Evolutionary conservation across 2,113 vertebrate genomes (phyloP).

Genomic region (Climacteris rufus): DNA sequence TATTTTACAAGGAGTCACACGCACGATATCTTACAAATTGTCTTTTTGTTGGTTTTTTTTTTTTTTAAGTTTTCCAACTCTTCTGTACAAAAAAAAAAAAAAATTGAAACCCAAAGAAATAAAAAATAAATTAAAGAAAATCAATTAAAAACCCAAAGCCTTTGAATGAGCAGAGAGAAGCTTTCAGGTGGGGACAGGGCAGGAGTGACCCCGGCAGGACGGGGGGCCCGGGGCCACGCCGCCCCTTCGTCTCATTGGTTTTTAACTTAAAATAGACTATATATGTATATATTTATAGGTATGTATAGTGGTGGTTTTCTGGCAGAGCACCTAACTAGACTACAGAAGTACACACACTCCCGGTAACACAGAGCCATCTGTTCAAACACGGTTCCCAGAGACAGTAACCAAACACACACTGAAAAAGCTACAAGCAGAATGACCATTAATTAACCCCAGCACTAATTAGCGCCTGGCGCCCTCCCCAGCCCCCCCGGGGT

Average conservation of each 20-base stretch:
- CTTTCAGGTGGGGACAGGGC: constrained; percentile 18
- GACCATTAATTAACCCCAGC: constrained; percentile 77
- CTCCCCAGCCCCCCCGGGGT: not conserved
- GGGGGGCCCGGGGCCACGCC: not conserved
- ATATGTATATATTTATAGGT: constrained; percentile 79
- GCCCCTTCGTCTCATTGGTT: constrained; percentile 50
- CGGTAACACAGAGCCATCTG: constrained; percentile 82
- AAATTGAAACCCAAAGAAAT: constrained; percentile 10
- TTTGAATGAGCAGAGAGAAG: constrained; percentile 66
- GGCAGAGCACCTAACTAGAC: constrained; percentile 96
- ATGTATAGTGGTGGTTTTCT: constrained; percentile 73
- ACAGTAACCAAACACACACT: constrained; percentile 83
- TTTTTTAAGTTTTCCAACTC: constrained; percentile 73
- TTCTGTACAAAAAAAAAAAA: constrained; percentile 87
- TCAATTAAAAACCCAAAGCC: constrained; percentile 43
- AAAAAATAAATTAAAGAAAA: constrained; percentile 41
- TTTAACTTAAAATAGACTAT: constrained; percentile 80
- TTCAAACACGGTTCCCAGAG: constrained; percentile 81
- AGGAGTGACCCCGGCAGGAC: constrained; percentile 47
- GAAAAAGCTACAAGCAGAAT: constrained; percentile 80
- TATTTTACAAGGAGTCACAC: constrained; percentile 99
- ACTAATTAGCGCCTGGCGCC: constrained; percentile 63
- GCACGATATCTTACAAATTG: constrained; percentile 99
- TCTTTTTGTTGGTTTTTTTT: constrained; percentile 62
- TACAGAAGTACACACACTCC: constrained; percentile 94